Evolutionary conservation across 1,140 invertebrate species (phyloP), one percentile per base, ranked within the genome.

Genomic region (Monochamus saltuarius): DNA sequence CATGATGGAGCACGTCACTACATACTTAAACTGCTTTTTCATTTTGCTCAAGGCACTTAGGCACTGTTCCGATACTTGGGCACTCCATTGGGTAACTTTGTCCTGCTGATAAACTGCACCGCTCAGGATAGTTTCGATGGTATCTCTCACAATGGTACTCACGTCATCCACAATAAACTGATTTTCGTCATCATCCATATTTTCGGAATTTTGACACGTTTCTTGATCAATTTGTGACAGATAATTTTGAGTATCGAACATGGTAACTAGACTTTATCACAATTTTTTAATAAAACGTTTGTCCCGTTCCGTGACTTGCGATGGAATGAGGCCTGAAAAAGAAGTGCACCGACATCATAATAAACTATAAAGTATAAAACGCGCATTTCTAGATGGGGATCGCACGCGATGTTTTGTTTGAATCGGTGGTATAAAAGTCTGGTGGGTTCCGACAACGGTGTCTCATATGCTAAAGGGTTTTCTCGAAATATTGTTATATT

Each of bases 71-170:
- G 98, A 94, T 37, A 98, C 93, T 69, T 89, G 86, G 4, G 94
- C 92, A 42, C 94, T 97, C 96, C 96, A 98, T 73, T 94, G 92
- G 78, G 94, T 97, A 1, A 98, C 95, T 85, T 97, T 97, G 65
- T 90, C 92, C 72, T 97, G 94, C 72, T 94, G 89, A 80, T 98
- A 98, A 4, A 88, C 86, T 76, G 95, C 96, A 39, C 93, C 93
- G 43, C 94, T 95, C 62, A 99, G 97, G 14, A 90, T 88, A 63
- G 87, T 88, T 81, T 99, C 96, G 66, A 98, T 94, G 10, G 93
- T 93, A 82, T 97, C 94, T 80, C 98, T 98, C 52, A 98, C 97
- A 66, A 97, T 95, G 80, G 92, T 95, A 75, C 92, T 97, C 9
- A 98, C 95, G 84, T 98, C 95, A 14, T 77, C 75, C 10, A 71